Evolutionary conservation across 1,140 invertebrate genomes (phyloP), one percentile per base, ranked within the genome.

Genomic region (Coelopa frigida): DNA sequence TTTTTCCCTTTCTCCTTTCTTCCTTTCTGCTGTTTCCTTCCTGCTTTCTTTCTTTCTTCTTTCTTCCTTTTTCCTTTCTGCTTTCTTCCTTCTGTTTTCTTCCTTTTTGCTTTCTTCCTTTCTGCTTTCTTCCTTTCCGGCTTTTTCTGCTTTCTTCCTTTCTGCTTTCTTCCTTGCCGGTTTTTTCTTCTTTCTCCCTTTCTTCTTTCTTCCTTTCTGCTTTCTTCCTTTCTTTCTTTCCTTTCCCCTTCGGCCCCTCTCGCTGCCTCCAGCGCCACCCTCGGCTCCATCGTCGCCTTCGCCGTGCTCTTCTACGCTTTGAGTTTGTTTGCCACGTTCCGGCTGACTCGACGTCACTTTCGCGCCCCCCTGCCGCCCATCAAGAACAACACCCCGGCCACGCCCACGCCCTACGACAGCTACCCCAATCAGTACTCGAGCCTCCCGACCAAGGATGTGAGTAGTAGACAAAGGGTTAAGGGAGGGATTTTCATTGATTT

Each of bases 391-490:
- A 67, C 54, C 1, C 61, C 63, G 5, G 63, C 63, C 12, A 58
- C 55, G 11, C 82, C 79, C 38, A 80, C 77, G 35, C 85, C 86
- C 62, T 89, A 89, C 55, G 86, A 87, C 41, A 80, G 80, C 1
- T 86, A 85, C 57, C 84, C 84, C 55, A 89, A 89, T 65, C 82
- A 84, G 47, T 89, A 89, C 59, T 84, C 87, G 32, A 81, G 83
- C n/a, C 79, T 89, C 23, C 85, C 83, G 1, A 70, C 85, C 40
- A 85, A 84, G 58, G 82, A 84, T 65, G 78, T 82, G 50, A 75
- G 73, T 56, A n/a, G n/a, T n/a, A n/a, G n/a, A n/a, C n/a, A n/a
- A n/a, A n/a, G n/a, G n/a, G n/a, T n/a, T n/a, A 66, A 59, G 58
- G 17, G 17, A 33, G n/a, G n/a, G 31, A n/a, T 14, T 33, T 33